A percentile compares a stretch with the other conserved stretches of the same genome.
phyloP scores from a whole-genome alignment of 2,888 invertebrate species.

The Tanytarsus gracilentus region DNA sequence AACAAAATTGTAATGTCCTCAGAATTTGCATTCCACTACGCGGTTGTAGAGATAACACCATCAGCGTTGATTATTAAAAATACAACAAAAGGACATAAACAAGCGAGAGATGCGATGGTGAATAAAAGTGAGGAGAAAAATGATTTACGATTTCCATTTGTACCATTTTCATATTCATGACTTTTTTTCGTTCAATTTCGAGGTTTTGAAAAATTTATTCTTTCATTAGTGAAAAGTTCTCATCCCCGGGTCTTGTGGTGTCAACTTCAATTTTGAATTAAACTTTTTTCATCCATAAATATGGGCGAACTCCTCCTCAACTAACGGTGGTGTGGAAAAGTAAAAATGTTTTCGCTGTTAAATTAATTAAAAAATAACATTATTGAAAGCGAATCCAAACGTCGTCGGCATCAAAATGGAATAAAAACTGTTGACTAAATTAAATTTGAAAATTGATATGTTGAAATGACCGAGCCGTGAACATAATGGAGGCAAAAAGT shows the following conservation, averaged over 20 bases:
- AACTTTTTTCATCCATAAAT: no score
- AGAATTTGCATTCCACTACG: no score
- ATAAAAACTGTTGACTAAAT: constrained; percentile 11
- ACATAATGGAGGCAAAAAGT: neutral
- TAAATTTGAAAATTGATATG: constrained; percentile 26
- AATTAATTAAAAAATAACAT: constrained; percentile 29
- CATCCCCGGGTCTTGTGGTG: neutral
- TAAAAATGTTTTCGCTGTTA: constrained; percentile 28
- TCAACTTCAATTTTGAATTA: neutral
- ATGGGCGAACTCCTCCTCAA: no score
- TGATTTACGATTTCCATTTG: constrained; percentile 27
- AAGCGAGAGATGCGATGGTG: no score
- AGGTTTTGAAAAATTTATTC: neutral
- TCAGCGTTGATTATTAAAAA: constrained; percentile 21
- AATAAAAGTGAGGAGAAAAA: constrained; percentile 4
- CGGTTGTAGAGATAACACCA: no score
- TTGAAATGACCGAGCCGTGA: neutral
- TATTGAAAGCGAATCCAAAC: constrained; percentile 21
- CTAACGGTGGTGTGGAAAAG: neutral
- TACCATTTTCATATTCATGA: constrained; percentile 20
- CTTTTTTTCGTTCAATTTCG: neutral
- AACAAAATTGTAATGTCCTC: no score
- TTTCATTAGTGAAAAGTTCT: neutral
- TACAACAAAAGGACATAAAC: constrained; percentile 18
- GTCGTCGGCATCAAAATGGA: neutral